Evolutionary conservation across 2,797 vertebrate species (phyloP).

Genomic region (Eremophila alpestris): DNA sequence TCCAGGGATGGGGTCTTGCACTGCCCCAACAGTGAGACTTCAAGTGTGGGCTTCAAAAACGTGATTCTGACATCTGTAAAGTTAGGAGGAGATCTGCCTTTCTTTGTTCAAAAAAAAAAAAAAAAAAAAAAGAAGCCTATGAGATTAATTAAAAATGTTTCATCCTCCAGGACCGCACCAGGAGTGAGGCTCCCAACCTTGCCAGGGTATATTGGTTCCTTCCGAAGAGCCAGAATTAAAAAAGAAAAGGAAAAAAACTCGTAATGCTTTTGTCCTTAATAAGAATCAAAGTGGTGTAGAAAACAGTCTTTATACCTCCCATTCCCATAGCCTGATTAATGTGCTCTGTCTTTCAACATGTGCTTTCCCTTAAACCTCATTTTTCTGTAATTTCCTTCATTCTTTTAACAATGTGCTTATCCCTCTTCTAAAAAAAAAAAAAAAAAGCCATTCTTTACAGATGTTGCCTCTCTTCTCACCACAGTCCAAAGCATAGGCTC

Average conservation of each 20-base stretch:
- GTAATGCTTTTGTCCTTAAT: slow-evolving; percentile 41
- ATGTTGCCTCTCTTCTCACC: slow-evolving; percentile 39
- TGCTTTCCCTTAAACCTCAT: slow-evolving; percentile 65
- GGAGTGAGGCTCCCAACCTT: neutral
- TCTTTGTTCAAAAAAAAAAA: neutral
- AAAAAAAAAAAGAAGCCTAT: neutral
- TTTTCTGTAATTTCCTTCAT: slow-evolving; percentile 67
- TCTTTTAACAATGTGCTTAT: slow-evolving; percentile 64
- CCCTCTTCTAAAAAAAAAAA: neutral
- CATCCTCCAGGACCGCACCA: neutral
- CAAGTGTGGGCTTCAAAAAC: neutral
- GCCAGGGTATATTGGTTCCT: slow-evolving; percentile 19
- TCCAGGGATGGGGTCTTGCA: neutral
- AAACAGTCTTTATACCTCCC: slow-evolving; percentile 49
- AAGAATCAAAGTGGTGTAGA: slow-evolving; percentile 55
- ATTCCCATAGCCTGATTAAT: slow-evolving; percentile 52
- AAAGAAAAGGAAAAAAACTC: neutral
- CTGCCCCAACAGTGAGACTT: neutral
- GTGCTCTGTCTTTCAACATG: slow-evolving; percentile 62
- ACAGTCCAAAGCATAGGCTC: neutral
- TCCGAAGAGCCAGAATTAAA: neutral
- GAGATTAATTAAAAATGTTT: slow-evolving; percentile 21
- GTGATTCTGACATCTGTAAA: neutral
- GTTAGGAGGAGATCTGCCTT: neutral
- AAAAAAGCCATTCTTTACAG: slow-evolving; percentile 41